Base-by-base conservation (phyloP, 2,888 invertebrate genomes). In the Psylliodes chrysocephalus region DNA sequence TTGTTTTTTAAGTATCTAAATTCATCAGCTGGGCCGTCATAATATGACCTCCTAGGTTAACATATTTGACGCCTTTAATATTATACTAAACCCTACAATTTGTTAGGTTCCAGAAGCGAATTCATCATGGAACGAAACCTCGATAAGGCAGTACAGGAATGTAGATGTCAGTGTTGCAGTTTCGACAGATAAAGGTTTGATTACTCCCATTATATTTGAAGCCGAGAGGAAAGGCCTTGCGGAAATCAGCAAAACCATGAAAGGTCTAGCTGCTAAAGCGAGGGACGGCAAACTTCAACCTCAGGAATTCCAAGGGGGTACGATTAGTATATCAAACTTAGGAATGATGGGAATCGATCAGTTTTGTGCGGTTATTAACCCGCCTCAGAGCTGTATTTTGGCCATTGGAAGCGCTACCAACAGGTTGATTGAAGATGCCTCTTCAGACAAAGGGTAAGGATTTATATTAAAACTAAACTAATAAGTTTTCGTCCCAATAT, bases 131-230 rank as follows among this genome's bases (percentile, higher is more conserved):
- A 90, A 96, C 90, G 97, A 94, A 59, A 87, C 91, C 4, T 90
- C 90, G 75, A 96, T 98, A 77, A 88, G 98, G 85, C 93, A 96
- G 94, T 95, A 91, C 79, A 89, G 91, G 51, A 90, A 91, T 75
- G 98, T 98, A 7, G 99, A 99, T 82, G 92, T 99, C 1, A 95
- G 94, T 76, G 94, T 99, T 62, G 98, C 99, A 0, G 99, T 99
- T 3, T 94, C 95, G 64, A 98, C 98, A 0, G 94, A 95, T 2
- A 88, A 88, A 67, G 99, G 99, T 0, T 87, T 99, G 7, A 97
- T 99, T 66, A 99, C 99, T 1, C 99, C 99, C 1, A 98, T 99
- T 72, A 88, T 99, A 10, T 94, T 93, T 82, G 89, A 89, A 78
- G 97, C 96, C 0, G 95, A 98, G 79, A 88, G 89, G 42, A 95